These are phyloP conservation scores for Andrena dorsata DNA, from an alignment of 2,888 invertebrate genomes.

Conservation along the genomic window DNA sequence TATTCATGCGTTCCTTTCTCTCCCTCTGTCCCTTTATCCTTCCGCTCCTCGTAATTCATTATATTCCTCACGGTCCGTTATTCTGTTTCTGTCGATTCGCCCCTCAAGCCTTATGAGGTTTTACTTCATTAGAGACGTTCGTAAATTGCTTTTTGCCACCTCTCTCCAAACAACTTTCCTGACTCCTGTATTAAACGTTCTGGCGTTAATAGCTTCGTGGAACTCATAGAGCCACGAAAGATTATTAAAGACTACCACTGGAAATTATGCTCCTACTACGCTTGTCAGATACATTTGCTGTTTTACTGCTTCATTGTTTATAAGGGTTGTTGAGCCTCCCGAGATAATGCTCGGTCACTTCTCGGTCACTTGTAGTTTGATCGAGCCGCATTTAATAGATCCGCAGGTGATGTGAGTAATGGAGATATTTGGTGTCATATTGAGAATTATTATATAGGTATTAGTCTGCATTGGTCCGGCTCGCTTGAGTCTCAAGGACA, in stretches of 20 bases:
- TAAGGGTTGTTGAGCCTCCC: background rate
- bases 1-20: conserved; percentile 42
- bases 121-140: conserved; percentile 51
- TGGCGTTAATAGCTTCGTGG: conserved; percentile 13
- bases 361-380: too few species aligned
- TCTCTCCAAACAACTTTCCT: conserved; percentile 30
- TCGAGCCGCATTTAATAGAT: too few species aligned
- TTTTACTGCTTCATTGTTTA: background rate
- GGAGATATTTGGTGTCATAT: too few species aligned
- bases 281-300: too few species aligned
- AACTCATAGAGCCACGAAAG: background rate
- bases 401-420: too few species aligned
- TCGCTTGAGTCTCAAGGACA: too few species aligned
- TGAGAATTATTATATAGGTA: too few species aligned
- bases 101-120: conserved; percentile 36
- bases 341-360: too few species aligned
- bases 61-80: conserved; percentile 58
- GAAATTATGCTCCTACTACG: background rate
- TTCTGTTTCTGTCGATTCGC: conserved; percentile 40
- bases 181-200: conserved; percentile 21
- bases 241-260: background rate
- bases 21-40: conserved; percentile 39
- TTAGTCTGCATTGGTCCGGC: too few species aligned
- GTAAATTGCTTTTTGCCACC: conserved; percentile 6
- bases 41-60: conserved; percentile 54